Conservation (phyloP, 2,888 invertebrate genomes). For the Trichogramma dendrolimi region DNA sequence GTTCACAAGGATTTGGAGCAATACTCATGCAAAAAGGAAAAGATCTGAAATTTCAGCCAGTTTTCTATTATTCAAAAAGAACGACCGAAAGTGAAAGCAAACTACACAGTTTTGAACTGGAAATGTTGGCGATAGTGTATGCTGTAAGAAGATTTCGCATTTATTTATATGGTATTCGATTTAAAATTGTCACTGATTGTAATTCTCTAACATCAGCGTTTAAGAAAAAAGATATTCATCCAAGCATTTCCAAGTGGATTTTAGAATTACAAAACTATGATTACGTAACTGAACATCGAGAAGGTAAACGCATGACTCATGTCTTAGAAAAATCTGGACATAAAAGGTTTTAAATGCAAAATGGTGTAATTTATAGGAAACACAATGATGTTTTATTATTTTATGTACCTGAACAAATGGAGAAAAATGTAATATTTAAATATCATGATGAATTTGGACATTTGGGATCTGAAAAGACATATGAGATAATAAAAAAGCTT, state of each 20-base stretch:
- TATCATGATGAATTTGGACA: slow-evolving; percentile 28
- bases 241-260: slow-evolving; percentile 30
- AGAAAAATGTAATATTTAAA: slow-evolving; percentile 24
- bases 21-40: slow-evolving; percentile 30
- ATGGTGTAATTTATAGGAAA: slow-evolving; percentile 32
- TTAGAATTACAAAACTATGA: slow-evolving; percentile 29
- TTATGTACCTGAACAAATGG: slow-evolving; percentile 26
- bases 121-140: slow-evolving; percentile 37
- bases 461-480: slow-evolving; percentile 23
- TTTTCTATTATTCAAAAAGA: slow-evolving; percentile 34
- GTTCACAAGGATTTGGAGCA: slow-evolving; percentile 26
- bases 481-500: slow-evolving; percentile 20
- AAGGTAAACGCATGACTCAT: slow-evolving; percentile 28
- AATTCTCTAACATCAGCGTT: slow-evolving; percentile 32
- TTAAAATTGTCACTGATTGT: slow-evolving; percentile 40
- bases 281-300: slow-evolving; percentile 26
- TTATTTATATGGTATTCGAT: slow-evolving; percentile 35
- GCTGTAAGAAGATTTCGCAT: slow-evolving; percentile 36
- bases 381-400: slow-evolving; percentile 21
- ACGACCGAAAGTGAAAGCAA: slow-evolving; percentile 33
- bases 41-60: slow-evolving; percentile 20
- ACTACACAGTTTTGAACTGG: slow-evolving; percentile 38
- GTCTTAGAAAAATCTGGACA: slow-evolving; percentile 28
- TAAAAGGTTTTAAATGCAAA: slow-evolving; percentile 27
- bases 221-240: slow-evolving; percentile 29